Conservation (phyloP, 1,140 invertebrate genomes). For the Drosophila sucinea region DNA sequence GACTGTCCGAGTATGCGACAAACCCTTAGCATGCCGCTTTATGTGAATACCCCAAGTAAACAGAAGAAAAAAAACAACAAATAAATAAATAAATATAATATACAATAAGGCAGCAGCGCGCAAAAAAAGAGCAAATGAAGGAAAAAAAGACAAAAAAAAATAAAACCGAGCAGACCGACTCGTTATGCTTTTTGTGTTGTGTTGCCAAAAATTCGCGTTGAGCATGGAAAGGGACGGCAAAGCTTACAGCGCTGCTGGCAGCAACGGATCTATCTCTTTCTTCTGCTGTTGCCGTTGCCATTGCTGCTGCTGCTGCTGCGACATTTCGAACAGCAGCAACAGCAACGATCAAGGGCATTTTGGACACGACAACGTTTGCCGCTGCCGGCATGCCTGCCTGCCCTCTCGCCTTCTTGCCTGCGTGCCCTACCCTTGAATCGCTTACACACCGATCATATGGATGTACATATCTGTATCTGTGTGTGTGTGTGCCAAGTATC, state of each 20-base stretch:
- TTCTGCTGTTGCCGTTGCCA: slow-evolving; percentile 25
- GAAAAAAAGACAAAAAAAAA: slow-evolving; percentile 36
- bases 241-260: slow-evolving; percentile 63
- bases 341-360: slow-evolving; percentile 77
- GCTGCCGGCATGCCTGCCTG: slow-evolving; percentile 12
- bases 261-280: slow-evolving; percentile 20
- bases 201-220: slow-evolving; percentile 65
- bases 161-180: slow-evolving; percentile 42
- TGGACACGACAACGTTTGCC: slow-evolving; percentile 55
- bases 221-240: slow-evolving; percentile 56
- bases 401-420: slow-evolving; percentile 24
- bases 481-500: slow-evolving; percentile 38
- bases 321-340: slow-evolving; percentile 49
- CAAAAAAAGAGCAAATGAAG: slow-evolving; percentile 56
- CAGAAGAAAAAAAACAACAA: slow-evolving; percentile 61
- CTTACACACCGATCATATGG: slow-evolving; percentile 66
- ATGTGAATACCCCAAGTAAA: slow-evolving; percentile 64
- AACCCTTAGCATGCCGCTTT: slow-evolving; percentile 48
- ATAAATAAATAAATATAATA: slow-evolving; percentile 36
- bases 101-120: neutral
- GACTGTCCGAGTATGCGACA: slow-evolving; percentile 42
- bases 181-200: slow-evolving; percentile 57
- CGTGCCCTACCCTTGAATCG: slow-evolving; percentile 75
- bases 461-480: slow-evolving; percentile 46
- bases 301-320: slow-evolving; percentile 25